A percentile compares a stretch with the other conserved stretches of the same genome.
Conservation (phyloP, 2,797 vertebrate genomes). For the Emydoidea blandingii region DNA sequence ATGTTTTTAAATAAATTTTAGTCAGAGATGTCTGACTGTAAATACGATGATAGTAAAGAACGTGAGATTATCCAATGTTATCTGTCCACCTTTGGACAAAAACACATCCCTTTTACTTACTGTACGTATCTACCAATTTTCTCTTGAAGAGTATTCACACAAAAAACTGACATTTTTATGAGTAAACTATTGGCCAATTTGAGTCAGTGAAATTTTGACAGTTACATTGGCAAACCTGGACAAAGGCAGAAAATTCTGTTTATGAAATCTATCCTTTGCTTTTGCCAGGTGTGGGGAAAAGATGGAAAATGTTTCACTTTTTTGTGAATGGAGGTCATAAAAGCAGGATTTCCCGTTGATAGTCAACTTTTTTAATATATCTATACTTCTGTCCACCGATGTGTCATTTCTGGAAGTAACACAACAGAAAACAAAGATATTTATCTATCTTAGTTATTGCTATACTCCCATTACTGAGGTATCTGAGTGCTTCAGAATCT, state of each 20-base stretch:
- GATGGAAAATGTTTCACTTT: not conserved
- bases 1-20: not conserved
- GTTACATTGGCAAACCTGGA: not conserved
- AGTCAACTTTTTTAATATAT: not conserved
- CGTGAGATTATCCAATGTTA: not conserved
- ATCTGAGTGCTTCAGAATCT: not conserved
- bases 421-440: not conserved
- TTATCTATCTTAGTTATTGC: not conserved
- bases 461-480: not conserved
- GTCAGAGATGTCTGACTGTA: not conserved
- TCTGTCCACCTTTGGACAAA: not conserved
- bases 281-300: not conserved
- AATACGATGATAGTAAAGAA: not conserved
- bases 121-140: not conserved
- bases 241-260: rapidly evolving
- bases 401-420: not conserved
- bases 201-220: not conserved
- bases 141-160: not conserved
- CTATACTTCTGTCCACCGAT: not conserved
- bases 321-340: not conserved
- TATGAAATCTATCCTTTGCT: not conserved
- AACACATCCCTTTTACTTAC: not conserved
- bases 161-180: not conserved
- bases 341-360: rapidly evolving
- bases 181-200: not conserved